Evolutionary conservation across 1,140 invertebrate species (phyloP), one percentile per base, ranked within the genome.

Genomic region (Zaprionus gabonicus): DNA sequence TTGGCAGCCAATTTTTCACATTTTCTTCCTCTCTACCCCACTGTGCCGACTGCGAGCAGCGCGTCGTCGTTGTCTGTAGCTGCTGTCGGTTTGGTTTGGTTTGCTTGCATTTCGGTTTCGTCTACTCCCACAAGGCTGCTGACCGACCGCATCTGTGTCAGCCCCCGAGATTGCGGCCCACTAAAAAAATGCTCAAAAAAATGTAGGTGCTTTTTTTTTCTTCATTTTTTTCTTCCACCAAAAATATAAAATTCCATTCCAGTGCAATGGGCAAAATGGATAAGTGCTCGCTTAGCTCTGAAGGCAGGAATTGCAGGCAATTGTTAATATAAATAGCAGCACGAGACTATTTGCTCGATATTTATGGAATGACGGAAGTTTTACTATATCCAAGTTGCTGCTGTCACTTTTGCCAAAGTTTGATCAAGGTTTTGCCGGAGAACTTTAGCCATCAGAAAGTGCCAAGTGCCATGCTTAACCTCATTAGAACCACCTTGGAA

Each of bases 231-330:
- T 57, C 51, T 25, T 15, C 64, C 17, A 17, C 23, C 23, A 46
- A 46, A 46, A 46, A 76, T 76, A 83, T 83, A 57, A 83, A 82
- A 82, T 82, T 82, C 56, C 72, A 78, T 64, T 63, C 49, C 67
- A 76, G 66, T 23, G 58, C 57, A 51, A 25, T 20, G 46, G 17
- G 20, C 20, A 23, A 51, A 51, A 55, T n/a, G 31, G 49, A 53
- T 56, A 71, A 71, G 49, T 53, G 72, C 20, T 12, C 64, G 23
- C n/a, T 66, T 57, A 46, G 53, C 64, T 44, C 23, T 25, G 31
- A 10, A 23, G n/a, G 15, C 9, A 6, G 25, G 23, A 53, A 65
- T 27, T 65, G 34, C 31, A 38, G 34, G 34, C 31, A n/a, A 46
- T 41, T 44, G 36, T 27, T n/a, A 49, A 63, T 53, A 36, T 53